phyloP scores from a whole-genome alignment of 53 echinoderm and acorn worm species.

The Temnopleurus reevesii region DNA sequence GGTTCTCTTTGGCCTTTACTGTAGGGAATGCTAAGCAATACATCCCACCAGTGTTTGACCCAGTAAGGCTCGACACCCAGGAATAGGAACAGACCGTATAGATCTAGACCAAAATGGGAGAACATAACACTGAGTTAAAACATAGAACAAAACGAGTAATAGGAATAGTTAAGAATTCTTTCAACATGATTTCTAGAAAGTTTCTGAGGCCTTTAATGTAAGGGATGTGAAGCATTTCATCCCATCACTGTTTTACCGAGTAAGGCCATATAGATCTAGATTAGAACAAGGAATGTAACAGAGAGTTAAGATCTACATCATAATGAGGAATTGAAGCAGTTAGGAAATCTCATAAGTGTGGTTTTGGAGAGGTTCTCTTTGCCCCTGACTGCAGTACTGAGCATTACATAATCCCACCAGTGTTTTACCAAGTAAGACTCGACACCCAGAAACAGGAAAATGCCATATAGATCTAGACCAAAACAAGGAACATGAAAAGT shows the following conservation, averaged over 20 bases:
- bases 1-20: conserved; percentile 79
- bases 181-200: too few relatives aligned
- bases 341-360: too few relatives aligned
- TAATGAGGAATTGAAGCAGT: too few relatives aligned
- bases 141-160: neutral
- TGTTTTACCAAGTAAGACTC: conserved; percentile 89
- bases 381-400: conserved; percentile 74
- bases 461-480: conserved; percentile 96
- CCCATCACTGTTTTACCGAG: too few relatives aligned
- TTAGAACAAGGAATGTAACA: too few relatives aligned
- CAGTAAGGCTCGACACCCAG: conserved; percentile 93
- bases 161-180: neutral
- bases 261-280: too few relatives aligned
- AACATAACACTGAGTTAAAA: too few relatives aligned
- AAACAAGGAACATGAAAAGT: too few relatives aligned
- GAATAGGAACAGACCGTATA: conserved; percentile 94
- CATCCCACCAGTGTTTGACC: conserved; percentile 93
- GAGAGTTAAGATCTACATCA: too few relatives aligned
- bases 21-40: conserved; percentile 78
- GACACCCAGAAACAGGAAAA: conserved; percentile 89
- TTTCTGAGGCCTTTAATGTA: too few relatives aligned
- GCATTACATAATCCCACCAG: conserved; percentile 90
- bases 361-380: conserved; percentile 82
- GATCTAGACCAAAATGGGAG: conserved; percentile 57
- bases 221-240: too few relatives aligned